Evolutionary conservation across 1,140 invertebrate genomes (phyloP).

Genomic region (Thalassaphorura encarpata): DNA sequence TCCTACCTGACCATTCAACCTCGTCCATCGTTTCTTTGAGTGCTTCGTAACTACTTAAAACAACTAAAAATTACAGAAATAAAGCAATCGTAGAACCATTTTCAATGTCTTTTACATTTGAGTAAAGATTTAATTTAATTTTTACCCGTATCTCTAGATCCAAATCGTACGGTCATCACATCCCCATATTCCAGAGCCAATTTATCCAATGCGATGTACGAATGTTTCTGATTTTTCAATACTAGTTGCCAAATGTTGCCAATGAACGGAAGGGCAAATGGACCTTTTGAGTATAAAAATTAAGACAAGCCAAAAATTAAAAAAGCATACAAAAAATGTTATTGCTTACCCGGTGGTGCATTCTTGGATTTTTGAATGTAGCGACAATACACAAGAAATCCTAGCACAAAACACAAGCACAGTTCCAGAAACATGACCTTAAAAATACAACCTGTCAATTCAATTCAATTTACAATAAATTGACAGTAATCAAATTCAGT

Average conservation of each 20-base stretch:
- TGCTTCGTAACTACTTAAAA: slow-evolving; percentile 2
- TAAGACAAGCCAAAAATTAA: too few species aligned
- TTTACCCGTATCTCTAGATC: slow-evolving; percentile 6
- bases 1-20: slow-evolving; percentile 9
- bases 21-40: neutral
- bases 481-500: too few species aligned
- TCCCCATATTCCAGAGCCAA: slow-evolving; percentile 2
- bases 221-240: slow-evolving; percentile 3
- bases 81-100: neutral
- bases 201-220: slow-evolving; percentile 12
- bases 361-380: too few species aligned
- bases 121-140: too few species aligned
- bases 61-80: slow-evolving; percentile 6
- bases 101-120: too few species aligned
- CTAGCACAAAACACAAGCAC: too few species aligned
- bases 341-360: too few species aligned
- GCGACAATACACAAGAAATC: too few species aligned
- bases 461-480: too few species aligned
- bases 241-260: slow-evolving; percentile 11
- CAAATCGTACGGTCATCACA: slow-evolving; percentile 9
- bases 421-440: too few species aligned
- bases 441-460: too few species aligned
- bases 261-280: slow-evolving; percentile 4
- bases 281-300: slow-evolving; percentile 5
- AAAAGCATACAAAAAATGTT: too few species aligned